Percentiles rank a stretch among this genome's conserved stretches.
phyloP scores from a whole-genome alignment of 2,888 invertebrate species.

The Pharmacophagus antenor region DNA sequence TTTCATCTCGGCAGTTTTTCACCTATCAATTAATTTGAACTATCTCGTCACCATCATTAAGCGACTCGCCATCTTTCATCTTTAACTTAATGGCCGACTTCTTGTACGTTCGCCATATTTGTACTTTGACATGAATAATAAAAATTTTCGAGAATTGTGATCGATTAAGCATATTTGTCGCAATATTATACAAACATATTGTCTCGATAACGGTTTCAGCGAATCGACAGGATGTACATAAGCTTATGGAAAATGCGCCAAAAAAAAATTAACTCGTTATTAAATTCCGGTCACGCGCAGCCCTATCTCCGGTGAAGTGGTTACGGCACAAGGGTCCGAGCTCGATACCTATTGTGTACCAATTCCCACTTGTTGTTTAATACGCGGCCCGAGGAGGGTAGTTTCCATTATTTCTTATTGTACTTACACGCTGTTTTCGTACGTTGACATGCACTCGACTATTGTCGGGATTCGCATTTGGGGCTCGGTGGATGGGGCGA shows the following conservation, averaged over 20 bases:
- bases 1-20: not conserved
- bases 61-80: conserved; percentile 1
- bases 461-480: conserved; percentile 40
- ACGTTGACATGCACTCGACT: conserved; percentile 66
- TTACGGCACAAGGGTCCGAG: conserved; percentile 51
- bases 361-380: conserved; percentile 76
- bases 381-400: conserved; percentile 56
- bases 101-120: conserved; percentile 4
- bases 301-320: conserved; percentile 59
- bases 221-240: conserved; percentile 12
- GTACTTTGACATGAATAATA: conserved; percentile 24
- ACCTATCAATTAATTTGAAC: conserved; percentile 16
- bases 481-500: conserved; percentile 31
- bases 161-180: conserved; percentile 3
- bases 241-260: not conserved
- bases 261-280: conserved; percentile 34
- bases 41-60: conserved; percentile 5
- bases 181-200: conserved; percentile 10
- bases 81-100: conserved; percentile 17
- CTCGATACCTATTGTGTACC: conserved; percentile 70
- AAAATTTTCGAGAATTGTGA: conserved; percentile 14
- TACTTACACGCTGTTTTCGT: conserved; percentile 66
- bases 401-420: conserved; percentile 75
- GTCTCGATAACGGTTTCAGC: conserved; percentile 12
- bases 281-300: conserved; percentile 67